Evolutionary conservation across 1,140 invertebrate genomes (phyloP), one percentile per base, ranked within the genome.

Genomic region (Zaprionus africanus): DNA sequence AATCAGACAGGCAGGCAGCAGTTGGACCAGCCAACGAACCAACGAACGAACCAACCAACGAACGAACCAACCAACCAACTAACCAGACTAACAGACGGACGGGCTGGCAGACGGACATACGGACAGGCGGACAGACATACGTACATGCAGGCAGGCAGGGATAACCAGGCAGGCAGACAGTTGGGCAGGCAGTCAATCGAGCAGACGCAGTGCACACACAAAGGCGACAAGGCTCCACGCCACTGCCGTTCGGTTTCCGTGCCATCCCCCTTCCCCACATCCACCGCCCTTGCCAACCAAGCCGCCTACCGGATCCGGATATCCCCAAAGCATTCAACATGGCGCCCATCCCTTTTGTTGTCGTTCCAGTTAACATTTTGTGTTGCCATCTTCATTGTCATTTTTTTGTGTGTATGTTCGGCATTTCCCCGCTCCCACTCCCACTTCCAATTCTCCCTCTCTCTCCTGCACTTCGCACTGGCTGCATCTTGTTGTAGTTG

Each of bases 271-370:
- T 34, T 57, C 31, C 1, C n/a, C 34, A 11, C 38, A 4, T 28
- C 53, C 53, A 13, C 53, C 53, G n/a, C 13, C 28, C 34, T 22
- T 46, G 6, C 41, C 41, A 17, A 17, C 15, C 41, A 46, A 46
- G 41, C n/a, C 9, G 59, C 13, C 51, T 46, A 26, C 28, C 28
- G 49, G 67, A 61, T 61, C 46, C 74, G 63, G 62, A 77, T 73
- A 66, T 66, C 31, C 74, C 46, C 68, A 63, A 76, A 70, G 73
- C 65, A 72, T 73, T 46, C 74, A 77, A 72, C 61, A 77, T 77
- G 68, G 74, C 75, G 69, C 62, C 75, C 70, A 66, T 58, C 75
- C 75, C 63, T 62, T 73, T 73, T 73, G 61, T 73, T 77, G 75
- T 77, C 70, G 43, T 60, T 72, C 57, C 69, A 72, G 49, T 75